Evolutionary conservation across 1,140 invertebrate species (phyloP), one percentile per base, ranked within the genome.

Genomic region (Drosophila pseudoobscura): DNA sequence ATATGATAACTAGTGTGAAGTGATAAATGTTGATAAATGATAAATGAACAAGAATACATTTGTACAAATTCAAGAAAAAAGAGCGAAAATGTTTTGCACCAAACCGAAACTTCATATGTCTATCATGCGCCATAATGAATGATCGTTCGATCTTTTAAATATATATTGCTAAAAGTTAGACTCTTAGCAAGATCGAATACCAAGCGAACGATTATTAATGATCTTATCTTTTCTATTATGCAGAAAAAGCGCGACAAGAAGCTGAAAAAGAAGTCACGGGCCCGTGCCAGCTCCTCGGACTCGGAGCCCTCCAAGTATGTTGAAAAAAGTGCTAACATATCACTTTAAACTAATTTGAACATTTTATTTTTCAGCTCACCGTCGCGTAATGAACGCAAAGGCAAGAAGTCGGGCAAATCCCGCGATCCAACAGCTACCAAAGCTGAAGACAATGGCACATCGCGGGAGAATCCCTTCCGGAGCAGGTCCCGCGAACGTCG

Each of bases 191-290:
- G 61, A 73, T 39, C 31, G 5, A 54, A 24, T 29, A 7, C 15
- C 22, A 41, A 8, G n/a, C 47, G 11, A 17, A 20, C 24, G 47
- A 47, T 47, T 17, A 22, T 22, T 84, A 63, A 87, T 56, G 47
- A 49, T 39, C 45, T 1, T 3, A 2, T 53, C 29, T 82, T 29
- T 88, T 87, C 47, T 88, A 78, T 88, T 87, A 87, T 75, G 56
- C 75, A 91, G 90, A 90, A 90, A 72, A 91, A 91, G 53, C 91
- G 90, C 50, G 88, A 90, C 29, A 91, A 91, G 63, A 91, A 88
- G 52, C 56, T 84, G n/a, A 91, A 91, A 75, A 90, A 85, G 77
- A 91, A 85, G 63, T 52, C 55, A 49, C 84, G 68, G 7, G 53
- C 66, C 9, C 78, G 90, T 49, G 78, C 76, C 46, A 78, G 62